Evolutionary conservation across 2,888 invertebrate species (phyloP), one percentile per base, ranked within the genome.

Genomic region (Idaea aversata): DNA sequence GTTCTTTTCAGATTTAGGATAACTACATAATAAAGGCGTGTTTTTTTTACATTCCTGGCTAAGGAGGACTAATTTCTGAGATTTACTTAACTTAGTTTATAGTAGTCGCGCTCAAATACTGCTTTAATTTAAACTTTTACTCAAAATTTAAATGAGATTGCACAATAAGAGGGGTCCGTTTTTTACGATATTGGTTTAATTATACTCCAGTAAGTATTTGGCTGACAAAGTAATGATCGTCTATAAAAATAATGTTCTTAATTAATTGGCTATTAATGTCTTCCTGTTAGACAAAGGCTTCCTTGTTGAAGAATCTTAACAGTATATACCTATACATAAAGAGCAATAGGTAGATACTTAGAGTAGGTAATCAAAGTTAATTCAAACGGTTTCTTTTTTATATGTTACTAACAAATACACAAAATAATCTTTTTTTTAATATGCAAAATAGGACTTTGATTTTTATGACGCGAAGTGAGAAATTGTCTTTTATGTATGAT

Each of bases 201-300:
- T 71, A 69, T 65, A 38, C 61, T 67, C 61, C 63, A 68, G 68
- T 67, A 69, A 47, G 47, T 47, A 66, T 65, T 61, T 67, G 63
- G 63, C 63, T 61, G 65, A 69, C 67, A 67, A 70, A 71, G 69
- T 72, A 70, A 71, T 73, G 72, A 72, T 72, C 66, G 70, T 66
- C 72, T 71, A 74, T 76, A 77, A 77, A 25, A 77, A 75, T 77
- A 76, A 77, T 76, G 73, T 71, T 70, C 68, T 67, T 67, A 72
- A 73, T 72, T 76, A 75, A 77, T 75, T 75, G 75, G 71, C 73
- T 73, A 75, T 78, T 75, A 73, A 76, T 75, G 71, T 72, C 63
- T 70, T 70, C 66, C 62, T 62, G 68, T 69, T 67, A 69, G 71
- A 76, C 75, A 75, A 75, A 75, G 67, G 67, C 59, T 69, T 70